These are phyloP conservation scores for Lasioglossum baleicum DNA, from an alignment of 1,140 invertebrate genomes.

Conservation along the genomic window DNA sequence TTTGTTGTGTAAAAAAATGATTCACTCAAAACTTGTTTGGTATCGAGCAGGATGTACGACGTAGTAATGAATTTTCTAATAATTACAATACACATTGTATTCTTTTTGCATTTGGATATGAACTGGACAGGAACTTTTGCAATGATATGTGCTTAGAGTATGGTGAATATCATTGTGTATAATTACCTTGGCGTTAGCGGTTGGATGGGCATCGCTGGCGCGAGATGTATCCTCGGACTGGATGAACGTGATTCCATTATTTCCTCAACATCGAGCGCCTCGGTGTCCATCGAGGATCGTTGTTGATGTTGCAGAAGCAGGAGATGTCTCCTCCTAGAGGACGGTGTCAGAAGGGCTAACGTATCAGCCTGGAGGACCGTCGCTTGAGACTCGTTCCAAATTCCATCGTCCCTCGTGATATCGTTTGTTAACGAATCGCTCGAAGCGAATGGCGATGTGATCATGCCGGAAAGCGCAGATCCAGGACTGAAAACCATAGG, in stretches of 20 bases:
- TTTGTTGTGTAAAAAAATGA: too few relatives aligned
- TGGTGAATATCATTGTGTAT: background rate
- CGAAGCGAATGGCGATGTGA: slow-evolving; percentile 87
- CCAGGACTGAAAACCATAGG: slow-evolving; percentile 39
- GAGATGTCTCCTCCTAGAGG: slow-evolving; percentile 87
- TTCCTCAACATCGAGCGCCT: slow-evolving; percentile 87
- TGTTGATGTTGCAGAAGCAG: slow-evolving; percentile 90
- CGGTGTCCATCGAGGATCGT: slow-evolving; percentile 90
- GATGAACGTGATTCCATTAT: slow-evolving; percentile 78
- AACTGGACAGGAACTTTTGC: too few relatives aligned
- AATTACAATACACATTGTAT: too few relatives aligned
- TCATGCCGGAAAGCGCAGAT: slow-evolving; percentile 30
- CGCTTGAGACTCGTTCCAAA: slow-evolving; percentile 93
- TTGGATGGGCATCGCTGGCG: slow-evolving; percentile 70
- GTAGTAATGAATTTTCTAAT: too few relatives aligned
- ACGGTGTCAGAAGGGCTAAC: slow-evolving; percentile 85
- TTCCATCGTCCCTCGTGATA: slow-evolving; percentile 87
- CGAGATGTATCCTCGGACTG: slow-evolving; percentile 73
- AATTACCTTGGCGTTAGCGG: slow-evolving; percentile 67
- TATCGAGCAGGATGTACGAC: too few relatives aligned
- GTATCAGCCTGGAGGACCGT: slow-evolving; percentile 89
- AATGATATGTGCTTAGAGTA: background rate
- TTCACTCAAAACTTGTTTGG: too few relatives aligned
- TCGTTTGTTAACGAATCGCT: slow-evolving; percentile 89
- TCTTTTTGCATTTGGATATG: too few relatives aligned